Base-by-base conservation (phyloP, 1,140 invertebrate genomes). In the Hyposmocoma kahamanoa region DNA sequence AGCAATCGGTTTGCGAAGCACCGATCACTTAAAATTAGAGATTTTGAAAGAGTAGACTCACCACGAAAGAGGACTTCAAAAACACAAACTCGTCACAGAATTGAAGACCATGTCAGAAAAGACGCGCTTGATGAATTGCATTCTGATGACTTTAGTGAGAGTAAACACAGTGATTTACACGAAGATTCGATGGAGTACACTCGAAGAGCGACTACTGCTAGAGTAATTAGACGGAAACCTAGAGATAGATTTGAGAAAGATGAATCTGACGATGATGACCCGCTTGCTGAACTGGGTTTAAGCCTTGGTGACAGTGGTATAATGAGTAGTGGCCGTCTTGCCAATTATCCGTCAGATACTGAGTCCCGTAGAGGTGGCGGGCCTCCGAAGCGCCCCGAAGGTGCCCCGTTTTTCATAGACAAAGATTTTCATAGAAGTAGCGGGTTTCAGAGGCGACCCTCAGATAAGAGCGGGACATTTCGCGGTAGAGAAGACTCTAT, bases 221-320 rank as follows among this genome's bases (percentile, higher is more conserved):
- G 47, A 53, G 36, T 61, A 19, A 34, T 51, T 1, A 59, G 67
- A 24, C 47, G 75, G 42, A 60, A 69, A 62, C 47, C 62, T 28
- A 24, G 56, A 45, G 53, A 61, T 22, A 45, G 50, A 26, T 32
- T 21, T 22, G 8, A 49, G 1, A 44, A 54, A 22, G 32, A 36
- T 13, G 10, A 10, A 36, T 8, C 11, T 36, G 10, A 10, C 18
- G 32, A 36, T 36, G 1, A 2, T 2, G 28, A 30, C n/a, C n/a
- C n/a, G n/a, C n/a, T n/a, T n/a, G n/a, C n/a, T n/a, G n/a, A n/a
- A n/a, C n/a, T n/a, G n/a, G n/a, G n/a, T n/a, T n/a, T n/a, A n/a
- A n/a, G n/a, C n/a, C n/a, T n/a, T n/a, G n/a, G n/a, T n/a, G n/a
- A n/a, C n/a, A n/a, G n/a, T n/a, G n/a, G n/a, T n/a, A n/a, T n/a